phyloP scores from a whole-genome alignment of 2,888 invertebrate species.

The Tricholauxania praeusta region DNA sequence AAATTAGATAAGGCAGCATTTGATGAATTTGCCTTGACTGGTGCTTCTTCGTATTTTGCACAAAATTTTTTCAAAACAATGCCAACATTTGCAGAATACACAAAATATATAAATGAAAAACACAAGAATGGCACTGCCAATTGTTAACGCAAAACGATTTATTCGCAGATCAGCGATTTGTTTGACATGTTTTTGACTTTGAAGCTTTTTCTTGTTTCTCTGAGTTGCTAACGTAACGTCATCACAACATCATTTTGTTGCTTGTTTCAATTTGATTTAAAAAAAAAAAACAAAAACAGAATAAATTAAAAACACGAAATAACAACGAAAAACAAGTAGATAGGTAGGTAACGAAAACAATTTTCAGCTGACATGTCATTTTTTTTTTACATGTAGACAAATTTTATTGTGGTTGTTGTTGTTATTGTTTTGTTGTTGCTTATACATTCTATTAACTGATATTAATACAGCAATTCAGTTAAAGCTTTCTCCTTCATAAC shows the following conservation, averaged over 20 bases:
- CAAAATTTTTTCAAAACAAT: too few species aligned
- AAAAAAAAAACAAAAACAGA: not conserved
- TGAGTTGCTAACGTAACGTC: conserved; percentile 29
- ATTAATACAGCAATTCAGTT: conserved; percentile 17
- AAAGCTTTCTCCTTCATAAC: not conserved
- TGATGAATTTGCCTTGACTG: conserved; percentile 20
- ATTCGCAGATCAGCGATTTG: conserved; percentile 35
- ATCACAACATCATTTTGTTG: not conserved
- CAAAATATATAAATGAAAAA: not conserved
- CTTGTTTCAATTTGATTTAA: not conserved
- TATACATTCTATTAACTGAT: conserved; percentile 27
- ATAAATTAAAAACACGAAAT: conserved; percentile 19
- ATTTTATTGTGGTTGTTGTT: not conserved
- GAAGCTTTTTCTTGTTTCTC: conserved; percentile 10
- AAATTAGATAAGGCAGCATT: conserved; percentile 58
- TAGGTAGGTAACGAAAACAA: conserved; percentile 47
- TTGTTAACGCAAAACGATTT: conserved; percentile 19
- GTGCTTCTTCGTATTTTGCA: not conserved
- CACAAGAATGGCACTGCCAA: conserved; percentile 12
- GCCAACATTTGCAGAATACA: too few species aligned
- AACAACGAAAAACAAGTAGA: not conserved
- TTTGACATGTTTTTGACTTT: conserved; percentile 55
- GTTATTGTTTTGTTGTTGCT: conserved; percentile 2
- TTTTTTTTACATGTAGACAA: conserved; percentile 7
- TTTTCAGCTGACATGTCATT: conserved; percentile 57